Conservation (phyloP, 2,888 invertebrate genomes). For the Pharmacophagus antenor region DNA sequence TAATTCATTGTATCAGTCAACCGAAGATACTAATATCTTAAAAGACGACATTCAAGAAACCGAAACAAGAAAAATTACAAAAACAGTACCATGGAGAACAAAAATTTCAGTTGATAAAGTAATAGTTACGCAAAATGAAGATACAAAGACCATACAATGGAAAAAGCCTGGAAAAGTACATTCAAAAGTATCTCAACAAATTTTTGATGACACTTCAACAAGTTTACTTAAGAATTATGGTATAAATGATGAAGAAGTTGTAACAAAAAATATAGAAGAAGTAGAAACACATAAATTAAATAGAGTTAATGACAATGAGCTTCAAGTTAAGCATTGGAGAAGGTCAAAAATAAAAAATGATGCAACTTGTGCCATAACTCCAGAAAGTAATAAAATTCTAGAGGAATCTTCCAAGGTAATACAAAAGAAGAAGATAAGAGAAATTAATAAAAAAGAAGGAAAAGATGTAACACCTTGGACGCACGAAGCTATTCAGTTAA, state of each 20-base stretch:
- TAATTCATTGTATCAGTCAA: constrained; percentile 53
- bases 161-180: constrained; percentile 41
- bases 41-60: constrained; percentile 56
- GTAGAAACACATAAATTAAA: constrained; percentile 19
- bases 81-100: constrained; percentile 64
- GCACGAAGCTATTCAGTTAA: constrained; percentile 82
- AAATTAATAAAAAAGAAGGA: constrained; percentile 42
- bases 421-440: constrained; percentile 26
- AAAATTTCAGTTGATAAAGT: constrained; percentile 39
- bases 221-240: constrained; percentile 38
- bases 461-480: constrained; percentile 78
- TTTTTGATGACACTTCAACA: constrained; percentile 12
- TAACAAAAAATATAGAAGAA: constrained; percentile 17
- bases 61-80: constrained; percentile 48
- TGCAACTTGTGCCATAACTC: constrained; percentile 34
- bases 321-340: constrained; percentile 34
- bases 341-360: constrained; percentile 31
- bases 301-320: constrained; percentile 8
- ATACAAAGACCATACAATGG: constrained; percentile 47
- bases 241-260: constrained; percentile 32
- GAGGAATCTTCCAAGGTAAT: constrained; percentile 6
- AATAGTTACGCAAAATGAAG: constrained; percentile 37
- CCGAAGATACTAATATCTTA: constrained; percentile 66
- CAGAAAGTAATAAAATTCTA: constrained; percentile 21
- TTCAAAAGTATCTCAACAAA: not conserved